phyloP scores from a whole-genome alignment of 2,797 vertebrate genomes.

The Centroberyx gerrardi region DNA sequence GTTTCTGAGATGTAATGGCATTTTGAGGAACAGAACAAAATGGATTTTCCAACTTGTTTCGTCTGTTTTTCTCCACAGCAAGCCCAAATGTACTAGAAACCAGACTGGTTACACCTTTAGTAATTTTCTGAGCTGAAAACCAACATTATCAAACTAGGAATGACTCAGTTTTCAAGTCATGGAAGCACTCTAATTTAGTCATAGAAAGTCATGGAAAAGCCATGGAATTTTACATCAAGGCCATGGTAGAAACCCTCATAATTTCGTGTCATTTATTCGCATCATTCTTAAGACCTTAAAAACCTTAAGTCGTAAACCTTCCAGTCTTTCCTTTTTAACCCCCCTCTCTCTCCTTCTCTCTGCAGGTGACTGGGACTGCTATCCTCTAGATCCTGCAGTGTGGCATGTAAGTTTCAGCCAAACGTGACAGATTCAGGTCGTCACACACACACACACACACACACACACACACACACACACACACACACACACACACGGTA shows the following conservation, averaged over 20 bases:
- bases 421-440: constrained; percentile 6
- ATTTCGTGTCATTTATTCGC: too few species aligned
- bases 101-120: neutral
- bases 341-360: constrained; percentile 30
- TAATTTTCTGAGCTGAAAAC: neutral
- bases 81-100: neutral
- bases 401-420: constrained; percentile 92
- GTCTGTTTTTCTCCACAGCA: too few species aligned
- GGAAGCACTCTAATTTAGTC: too few species aligned
- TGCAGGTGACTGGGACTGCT: constrained; percentile 98
- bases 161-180: too few species aligned
- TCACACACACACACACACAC: neutral
- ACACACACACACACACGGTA: neutral
- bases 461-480: neutral
- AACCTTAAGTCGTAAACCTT: neutral
- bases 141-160: too few species aligned
- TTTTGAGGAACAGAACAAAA: too few species aligned
- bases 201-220: too few species aligned
- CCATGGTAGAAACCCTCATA: too few species aligned
- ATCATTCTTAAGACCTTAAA: too few species aligned
- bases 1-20: too few species aligned
- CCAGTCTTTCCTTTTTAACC: constrained; percentile 1
- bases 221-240: too few species aligned
- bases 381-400: constrained; percentile 95
- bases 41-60: too few species aligned